Conservation (phyloP, 2,797 vertebrate species). For the Spheniscus humboldti region DNA sequence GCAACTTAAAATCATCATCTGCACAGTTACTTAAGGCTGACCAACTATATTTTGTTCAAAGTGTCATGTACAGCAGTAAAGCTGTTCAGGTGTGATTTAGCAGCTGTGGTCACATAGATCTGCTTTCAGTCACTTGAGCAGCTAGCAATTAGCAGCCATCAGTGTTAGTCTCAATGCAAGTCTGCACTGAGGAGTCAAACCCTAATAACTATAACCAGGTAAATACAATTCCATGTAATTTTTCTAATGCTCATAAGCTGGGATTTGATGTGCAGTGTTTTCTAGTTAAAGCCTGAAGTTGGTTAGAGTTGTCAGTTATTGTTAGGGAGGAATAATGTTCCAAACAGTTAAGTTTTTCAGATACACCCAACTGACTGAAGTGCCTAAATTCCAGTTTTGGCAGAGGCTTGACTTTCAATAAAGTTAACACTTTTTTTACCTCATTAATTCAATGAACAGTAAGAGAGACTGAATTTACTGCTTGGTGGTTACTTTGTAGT, state of each 20-base stretch:
- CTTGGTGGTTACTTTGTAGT: not conserved
- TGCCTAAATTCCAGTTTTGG: not conserved
- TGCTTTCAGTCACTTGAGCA: not conserved
- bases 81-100: not conserved
- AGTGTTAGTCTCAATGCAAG: rapidly evolving
- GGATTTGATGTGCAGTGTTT: not conserved
- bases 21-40: not conserved
- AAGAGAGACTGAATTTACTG: not conserved
- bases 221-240: not conserved
- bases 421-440: not conserved
- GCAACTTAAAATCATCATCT: not conserved
- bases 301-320: not conserved
- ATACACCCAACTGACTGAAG: not conserved
- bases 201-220: not conserved
- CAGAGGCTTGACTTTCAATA: not conserved
- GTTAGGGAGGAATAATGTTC: not conserved
- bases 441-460: not conserved
- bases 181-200: not conserved
- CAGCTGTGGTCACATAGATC: not conserved
- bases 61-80: not conserved
- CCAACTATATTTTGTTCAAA: not conserved
- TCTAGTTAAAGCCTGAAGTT: not conserved
- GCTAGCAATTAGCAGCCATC: not conserved
- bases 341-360: not conserved
- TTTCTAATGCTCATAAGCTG: not conserved